These are phyloP conservation scores for Malurus elegans DNA, from an alignment of 2,113 vertebrate genomes.

Conservation along the genomic window DNA sequence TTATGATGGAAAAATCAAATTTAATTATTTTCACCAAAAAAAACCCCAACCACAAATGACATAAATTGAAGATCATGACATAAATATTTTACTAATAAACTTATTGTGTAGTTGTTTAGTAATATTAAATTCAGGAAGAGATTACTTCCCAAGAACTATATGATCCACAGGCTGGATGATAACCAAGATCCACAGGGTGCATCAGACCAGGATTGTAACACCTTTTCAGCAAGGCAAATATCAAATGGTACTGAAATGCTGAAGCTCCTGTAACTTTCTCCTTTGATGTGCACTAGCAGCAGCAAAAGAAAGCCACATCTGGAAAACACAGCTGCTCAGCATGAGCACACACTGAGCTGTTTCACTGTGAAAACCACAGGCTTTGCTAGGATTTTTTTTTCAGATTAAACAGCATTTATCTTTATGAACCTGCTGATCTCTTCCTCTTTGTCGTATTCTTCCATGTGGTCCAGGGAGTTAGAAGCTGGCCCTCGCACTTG, in stretches of 20 bases:
- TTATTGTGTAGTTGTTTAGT: neutral
- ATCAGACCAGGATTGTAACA: slow-evolving; percentile 51
- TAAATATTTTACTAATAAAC: slow-evolving; percentile 1
- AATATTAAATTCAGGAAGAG: slow-evolving; percentile 28
- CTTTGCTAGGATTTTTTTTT: slow-evolving; percentile 14
- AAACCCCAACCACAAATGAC: neutral
- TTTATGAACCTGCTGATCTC: slow-evolving; percentile 93
- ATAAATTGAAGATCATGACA: neutral
- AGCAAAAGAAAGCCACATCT: slow-evolving; percentile 64
- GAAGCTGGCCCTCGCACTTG: slow-evolving; percentile 89
- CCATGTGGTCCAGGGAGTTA: slow-evolving; percentile 92
- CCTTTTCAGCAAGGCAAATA: slow-evolving; percentile 48
- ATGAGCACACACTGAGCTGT: slow-evolving; percentile 56
- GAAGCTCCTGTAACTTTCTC: slow-evolving; percentile 28
- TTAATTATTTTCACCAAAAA: neutral
- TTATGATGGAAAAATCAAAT: neutral
- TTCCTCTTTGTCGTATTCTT: slow-evolving; percentile 91
- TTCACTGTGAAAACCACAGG: slow-evolving; percentile 70
- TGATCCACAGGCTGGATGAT: neutral
- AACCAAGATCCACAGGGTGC: slow-evolving; percentile 41
- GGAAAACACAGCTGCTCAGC: slow-evolving; percentile 62
- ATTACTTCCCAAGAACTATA: slow-evolving; percentile 30
- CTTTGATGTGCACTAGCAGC: neutral
- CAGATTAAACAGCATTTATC: slow-evolving; percentile 72
- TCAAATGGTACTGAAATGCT: slow-evolving; percentile 37